Evolutionary conservation across 92 coral and sea anemone genomes (phyloP).

Genomic region (Plumapathes pennacea): DNA sequence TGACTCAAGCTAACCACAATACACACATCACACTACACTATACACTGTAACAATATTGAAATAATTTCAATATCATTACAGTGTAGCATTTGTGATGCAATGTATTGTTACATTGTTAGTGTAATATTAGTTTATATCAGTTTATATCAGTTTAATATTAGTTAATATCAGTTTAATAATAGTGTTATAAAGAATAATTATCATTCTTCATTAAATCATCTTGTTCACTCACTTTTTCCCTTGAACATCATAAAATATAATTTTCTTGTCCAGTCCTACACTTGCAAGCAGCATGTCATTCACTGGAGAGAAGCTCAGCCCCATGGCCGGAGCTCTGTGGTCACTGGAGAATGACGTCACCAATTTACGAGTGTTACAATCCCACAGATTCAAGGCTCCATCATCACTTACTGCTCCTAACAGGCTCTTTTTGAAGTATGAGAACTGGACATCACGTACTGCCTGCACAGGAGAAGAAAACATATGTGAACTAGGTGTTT

Average conservation of each 20-base stretch:
- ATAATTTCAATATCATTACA: no score
- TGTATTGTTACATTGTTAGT: no score
- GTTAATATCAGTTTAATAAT: no score
- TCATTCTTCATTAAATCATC: no score
- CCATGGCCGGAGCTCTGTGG: constrained; percentile 94
- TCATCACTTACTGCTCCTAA: constrained; percentile 97
- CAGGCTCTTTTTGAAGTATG: constrained; percentile 87
- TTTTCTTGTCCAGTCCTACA: constrained; percentile 86
- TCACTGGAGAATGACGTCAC: constrained; percentile 82
- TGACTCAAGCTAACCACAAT: not conserved
- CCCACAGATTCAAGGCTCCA: constrained; percentile 97
- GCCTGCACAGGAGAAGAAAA: constrained; percentile 49
- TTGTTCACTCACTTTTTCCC: constrained; percentile 82
- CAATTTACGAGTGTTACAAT: constrained; percentile 78
- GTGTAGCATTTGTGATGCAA: no score
- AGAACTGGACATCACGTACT: constrained; percentile 78
- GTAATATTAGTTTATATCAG: no score
- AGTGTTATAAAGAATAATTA: no score
- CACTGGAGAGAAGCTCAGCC: constrained; percentile 89
- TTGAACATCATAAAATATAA: constrained; percentile 92
- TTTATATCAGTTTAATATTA: no score
- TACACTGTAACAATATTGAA: no score
- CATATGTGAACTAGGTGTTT: no score
- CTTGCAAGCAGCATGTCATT: constrained; percentile 95
- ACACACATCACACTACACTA: not conserved